Base-by-base conservation (phyloP, 2,888 invertebrate genomes). In the Tetrapedia diversipes region DNA sequence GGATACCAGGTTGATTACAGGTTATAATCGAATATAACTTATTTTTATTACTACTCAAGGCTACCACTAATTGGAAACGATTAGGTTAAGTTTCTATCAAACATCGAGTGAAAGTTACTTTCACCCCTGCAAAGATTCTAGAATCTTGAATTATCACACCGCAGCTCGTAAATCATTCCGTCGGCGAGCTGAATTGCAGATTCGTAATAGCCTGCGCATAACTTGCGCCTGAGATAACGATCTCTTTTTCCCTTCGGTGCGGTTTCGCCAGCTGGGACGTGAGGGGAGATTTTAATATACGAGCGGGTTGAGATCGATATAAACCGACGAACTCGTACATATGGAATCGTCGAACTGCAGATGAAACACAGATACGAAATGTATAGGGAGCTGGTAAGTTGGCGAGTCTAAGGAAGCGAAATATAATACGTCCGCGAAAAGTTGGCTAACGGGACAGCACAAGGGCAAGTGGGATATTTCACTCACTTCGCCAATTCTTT, bases 201-300 rank as follows among this genome's bases (percentile, higher is more conserved):
- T 60, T 43, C 60, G 67, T 64, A 73, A 70, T 60, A 32, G 56
- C 45, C 53, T 22, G 32, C 51, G 67, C 43, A 76, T 65, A 81
- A 76, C 70, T 81, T 29, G 73, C 68, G 39, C 64, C 72, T 68
- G 16, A 59, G 81, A 81, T 81, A 81, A 76, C 70, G 76, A 81
- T 81, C 81, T 80, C 65, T 54, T 49, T 27, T 68, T 71, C 57
- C 71, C 51, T 63, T 72, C 47, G 43, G 71, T 71, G 72, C 53
- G 68, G 74, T 74, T 75, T 80, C 66, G 54, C 71, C 67, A 70
- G 70, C 60, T 74, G 71, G 37, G 64, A 49, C 19, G 65, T 41
- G 64, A 75, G 54, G 66, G 64, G 67, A 72, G 75, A 76, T 75
- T 81, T 81, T 74, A 81, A 79, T 82, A 72, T 79, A 79, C 57